Percentiles rank a stretch among this genome's conserved stretches.
Conservation (phyloP, 2,797 vertebrate species). For the Malacoctenus gilli region DNA sequence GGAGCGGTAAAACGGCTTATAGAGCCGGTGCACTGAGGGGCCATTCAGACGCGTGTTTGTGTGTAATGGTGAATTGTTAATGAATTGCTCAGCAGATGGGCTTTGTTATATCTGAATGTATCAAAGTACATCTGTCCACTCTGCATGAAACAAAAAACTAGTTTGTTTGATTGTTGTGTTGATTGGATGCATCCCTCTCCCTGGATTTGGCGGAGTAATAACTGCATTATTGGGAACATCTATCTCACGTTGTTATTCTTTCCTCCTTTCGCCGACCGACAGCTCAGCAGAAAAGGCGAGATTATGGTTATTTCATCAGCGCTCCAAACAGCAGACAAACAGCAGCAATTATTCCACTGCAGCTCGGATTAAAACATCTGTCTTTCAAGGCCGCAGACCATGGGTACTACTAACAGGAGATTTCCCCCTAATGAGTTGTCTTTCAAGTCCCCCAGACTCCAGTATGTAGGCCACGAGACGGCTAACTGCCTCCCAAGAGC, state of each 20-base stretch:
- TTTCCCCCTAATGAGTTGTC: slow-evolving; percentile 46
- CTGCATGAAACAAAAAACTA: not conserved
- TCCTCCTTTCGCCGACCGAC: not conserved
- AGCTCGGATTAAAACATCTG: slow-evolving; percentile 30
- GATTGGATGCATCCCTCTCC: not conserved
- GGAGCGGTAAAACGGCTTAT: slow-evolving; percentile 13
- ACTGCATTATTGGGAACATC: not conserved
- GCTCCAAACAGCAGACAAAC: slow-evolving; percentile 19
- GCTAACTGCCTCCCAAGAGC: slow-evolving; percentile 27
- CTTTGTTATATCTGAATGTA: slow-evolving; percentile 3
- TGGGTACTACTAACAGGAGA: slow-evolving; percentile 31
- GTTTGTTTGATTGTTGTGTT: not conserved
- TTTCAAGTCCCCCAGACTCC: slow-evolving; percentile 36
- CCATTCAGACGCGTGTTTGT: not conserved
- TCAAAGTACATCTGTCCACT: not conserved
- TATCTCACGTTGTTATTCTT: slow-evolving; percentile 3
- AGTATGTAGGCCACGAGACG: slow-evolving; percentile 31
- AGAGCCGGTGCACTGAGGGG: slow-evolving; percentile 19
- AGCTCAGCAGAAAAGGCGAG: not conserved
- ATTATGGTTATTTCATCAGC: slow-evolving; percentile 27
- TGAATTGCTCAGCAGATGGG: slow-evolving; percentile 9
- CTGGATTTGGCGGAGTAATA: slow-evolving; percentile 1
- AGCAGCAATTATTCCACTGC: slow-evolving; percentile 21
- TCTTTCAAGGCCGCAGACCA: slow-evolving; percentile 47
- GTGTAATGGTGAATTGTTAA: slow-evolving; percentile 12